Evolutionary conservation across 2,113 vertebrate genomes (phyloP).

Genomic region (Cisticola juncidis): DNA sequence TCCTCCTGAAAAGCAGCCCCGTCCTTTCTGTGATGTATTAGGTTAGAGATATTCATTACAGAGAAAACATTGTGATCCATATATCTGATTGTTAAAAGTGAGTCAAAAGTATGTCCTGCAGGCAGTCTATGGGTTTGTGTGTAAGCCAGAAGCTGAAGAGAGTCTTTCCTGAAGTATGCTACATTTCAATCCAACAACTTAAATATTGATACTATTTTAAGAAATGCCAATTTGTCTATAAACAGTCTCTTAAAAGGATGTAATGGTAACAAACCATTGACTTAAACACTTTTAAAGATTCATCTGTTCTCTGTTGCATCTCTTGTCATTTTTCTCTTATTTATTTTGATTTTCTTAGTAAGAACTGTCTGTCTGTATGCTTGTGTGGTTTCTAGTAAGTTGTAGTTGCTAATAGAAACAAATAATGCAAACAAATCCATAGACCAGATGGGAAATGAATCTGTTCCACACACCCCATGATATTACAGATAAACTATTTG

Average conservation of each 20-base stretch:
- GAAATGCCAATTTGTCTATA: neutral
- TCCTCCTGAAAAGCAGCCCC: neutral
- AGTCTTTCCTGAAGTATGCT: neutral
- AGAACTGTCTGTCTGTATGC: neutral
- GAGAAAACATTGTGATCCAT: neutral
- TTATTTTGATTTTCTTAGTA: neutral
- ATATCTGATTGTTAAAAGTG: neutral
- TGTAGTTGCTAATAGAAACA: constrained; percentile 65
- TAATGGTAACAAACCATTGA: neutral
- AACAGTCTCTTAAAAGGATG: neutral
- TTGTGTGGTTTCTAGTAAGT: constrained; percentile 8
- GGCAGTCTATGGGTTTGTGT: neutral
- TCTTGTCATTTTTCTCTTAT: neutral
- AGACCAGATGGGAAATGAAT: constrained; percentile 54
- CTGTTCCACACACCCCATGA: constrained; percentile 19
- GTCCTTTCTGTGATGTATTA: neutral
- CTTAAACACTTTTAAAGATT: neutral
- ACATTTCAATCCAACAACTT: neutral
- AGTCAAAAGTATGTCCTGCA: neutral
- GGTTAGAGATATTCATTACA: neutral
- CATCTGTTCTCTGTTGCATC: neutral
- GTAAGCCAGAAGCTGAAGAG: neutral
- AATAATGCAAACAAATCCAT: constrained; percentile 58
- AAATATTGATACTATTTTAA: neutral
- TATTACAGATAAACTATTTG: constrained; percentile 57